phyloP scores from a whole-genome alignment of 2,797 vertebrate species.

The Cyclura pinguis region DNA sequence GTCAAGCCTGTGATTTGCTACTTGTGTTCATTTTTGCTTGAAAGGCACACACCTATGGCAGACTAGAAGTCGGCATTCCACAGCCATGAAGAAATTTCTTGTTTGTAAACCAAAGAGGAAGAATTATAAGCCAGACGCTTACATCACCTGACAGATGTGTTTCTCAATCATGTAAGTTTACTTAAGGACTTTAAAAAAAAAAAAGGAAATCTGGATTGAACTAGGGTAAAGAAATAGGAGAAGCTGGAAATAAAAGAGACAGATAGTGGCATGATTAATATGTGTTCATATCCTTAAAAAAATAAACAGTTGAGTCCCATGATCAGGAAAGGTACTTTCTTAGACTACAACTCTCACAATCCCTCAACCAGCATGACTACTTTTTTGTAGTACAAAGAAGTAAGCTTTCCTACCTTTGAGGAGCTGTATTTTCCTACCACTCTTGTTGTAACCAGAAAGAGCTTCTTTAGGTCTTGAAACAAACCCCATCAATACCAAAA shows the following conservation, averaged over 20 bases:
- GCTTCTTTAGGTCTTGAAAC: slow-evolving; percentile 85
- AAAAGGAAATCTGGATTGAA: slow-evolving; percentile 42
- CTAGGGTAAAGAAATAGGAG: slow-evolving; percentile 56
- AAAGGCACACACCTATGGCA: slow-evolving; percentile 35
- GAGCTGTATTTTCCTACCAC: slow-evolving; percentile 58
- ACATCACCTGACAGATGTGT: slow-evolving; percentile 80
- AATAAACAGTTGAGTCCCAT: slow-evolving; percentile 50
- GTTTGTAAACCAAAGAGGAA: slow-evolving; percentile 78
- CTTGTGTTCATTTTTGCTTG: slow-evolving; percentile 30
- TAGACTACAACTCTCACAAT: no score
- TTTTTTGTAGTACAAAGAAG: no score
- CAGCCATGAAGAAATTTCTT: slow-evolving; percentile 69
- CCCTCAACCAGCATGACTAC: no score
- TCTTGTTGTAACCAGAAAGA: slow-evolving; percentile 46
- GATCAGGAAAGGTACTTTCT: no score
- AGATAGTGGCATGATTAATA: slow-evolving; percentile 68
- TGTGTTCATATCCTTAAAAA: slow-evolving; percentile 79
- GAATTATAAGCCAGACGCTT: slow-evolving; percentile 72
- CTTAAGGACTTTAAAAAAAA: slow-evolving; percentile 61
- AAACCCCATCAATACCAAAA: slow-evolving; percentile 74
- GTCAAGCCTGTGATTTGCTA: slow-evolving; percentile 16
- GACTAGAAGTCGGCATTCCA: slow-evolving; percentile 57
- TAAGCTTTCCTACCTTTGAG: no score
- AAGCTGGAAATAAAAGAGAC: slow-evolving; percentile 29
- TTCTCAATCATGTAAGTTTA: slow-evolving; percentile 71